Base-by-base conservation (phyloP, 2,888 invertebrate genomes). In the Cerastis rubricosa region DNA sequence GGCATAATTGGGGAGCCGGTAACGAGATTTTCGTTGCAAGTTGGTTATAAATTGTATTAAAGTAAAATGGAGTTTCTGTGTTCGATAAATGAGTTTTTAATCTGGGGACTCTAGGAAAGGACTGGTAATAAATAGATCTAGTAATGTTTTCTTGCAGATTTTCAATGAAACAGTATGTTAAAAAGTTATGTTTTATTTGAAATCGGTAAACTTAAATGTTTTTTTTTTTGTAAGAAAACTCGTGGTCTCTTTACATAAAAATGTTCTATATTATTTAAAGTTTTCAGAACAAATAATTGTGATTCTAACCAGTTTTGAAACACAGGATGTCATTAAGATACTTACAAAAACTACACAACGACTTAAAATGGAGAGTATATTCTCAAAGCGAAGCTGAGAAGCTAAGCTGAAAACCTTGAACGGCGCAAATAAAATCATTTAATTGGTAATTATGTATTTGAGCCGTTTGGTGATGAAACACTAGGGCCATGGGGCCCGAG, bases 1-100 rank as follows among this genome's bases (percentile, higher is more conserved):
- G 90, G 90, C 88, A 91, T 96, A 96, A 96, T 96, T 96, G 95
- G 93, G 92, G 94, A 95, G 91, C 93, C 86, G 93, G 94, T 95
- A 95, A 95, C 93, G 94, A 95, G 94, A 88, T 90, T 80, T 88
- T 86, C 69, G 76, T 80, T 84, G 82, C 84, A 84, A 82, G 87
- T 88, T 91, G 90, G 88, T 92, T 91, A 91, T 77, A 83, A 87
- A 85, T 85, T 85, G 72, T 87, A 80, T 85, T 83, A 71, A 77
- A 78, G 76, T 82, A 77, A 82, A 88, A 86, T 80, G 74, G 71
- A 83, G 80, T 81, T 77, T 47, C 49, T 81, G 72, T 71, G 64
- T 78, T 77, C 66, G 61, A 78, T 83, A 73, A 66, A 63, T 64
- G 63, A 73, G 61, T 47, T 65, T 79, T 83, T 51, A 51, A 71